phyloP scores from a whole-genome alignment of 2,113 vertebrate species.

The Melanerpes formicivorus region DNA sequence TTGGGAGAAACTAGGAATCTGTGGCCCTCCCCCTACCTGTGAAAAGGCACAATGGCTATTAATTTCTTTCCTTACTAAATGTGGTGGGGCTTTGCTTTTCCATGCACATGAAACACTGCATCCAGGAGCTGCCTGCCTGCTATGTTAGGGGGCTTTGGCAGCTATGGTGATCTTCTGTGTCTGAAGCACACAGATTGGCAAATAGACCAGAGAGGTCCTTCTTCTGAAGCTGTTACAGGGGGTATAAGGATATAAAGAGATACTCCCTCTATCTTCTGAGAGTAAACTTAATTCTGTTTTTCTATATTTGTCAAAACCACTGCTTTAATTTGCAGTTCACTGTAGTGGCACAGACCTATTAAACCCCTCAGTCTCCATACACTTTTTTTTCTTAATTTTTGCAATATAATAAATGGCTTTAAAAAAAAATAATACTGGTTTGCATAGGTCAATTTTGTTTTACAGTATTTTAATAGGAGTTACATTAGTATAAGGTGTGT shows the following conservation, averaged over 20 bases:
- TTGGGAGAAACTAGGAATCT: background rate
- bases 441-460: background rate
- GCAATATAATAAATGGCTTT: background rate
- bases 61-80: background rate
- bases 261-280: background rate
- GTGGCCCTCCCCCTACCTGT: background rate
- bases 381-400: background rate
- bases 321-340: background rate
- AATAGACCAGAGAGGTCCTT: background rate
- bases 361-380: background rate
- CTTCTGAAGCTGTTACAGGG: background rate
- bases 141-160: background rate
- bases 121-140: background rate
- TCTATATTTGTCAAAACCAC: background rate
- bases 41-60: background rate
- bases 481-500: conserved; percentile 21
- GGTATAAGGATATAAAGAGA: background rate
- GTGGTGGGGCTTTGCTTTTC: background rate
- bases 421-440: background rate
- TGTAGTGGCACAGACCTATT: background rate
- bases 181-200: background rate
- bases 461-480: conserved; percentile 12
- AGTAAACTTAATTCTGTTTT: background rate
- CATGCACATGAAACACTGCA: background rate
- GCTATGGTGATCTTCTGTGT: background rate